Percentiles rank a stretch among this genome's conserved stretches.
phyloP scores from a whole-genome alignment of 1,140 invertebrate species.

The Aleiodes sp. region DNA sequence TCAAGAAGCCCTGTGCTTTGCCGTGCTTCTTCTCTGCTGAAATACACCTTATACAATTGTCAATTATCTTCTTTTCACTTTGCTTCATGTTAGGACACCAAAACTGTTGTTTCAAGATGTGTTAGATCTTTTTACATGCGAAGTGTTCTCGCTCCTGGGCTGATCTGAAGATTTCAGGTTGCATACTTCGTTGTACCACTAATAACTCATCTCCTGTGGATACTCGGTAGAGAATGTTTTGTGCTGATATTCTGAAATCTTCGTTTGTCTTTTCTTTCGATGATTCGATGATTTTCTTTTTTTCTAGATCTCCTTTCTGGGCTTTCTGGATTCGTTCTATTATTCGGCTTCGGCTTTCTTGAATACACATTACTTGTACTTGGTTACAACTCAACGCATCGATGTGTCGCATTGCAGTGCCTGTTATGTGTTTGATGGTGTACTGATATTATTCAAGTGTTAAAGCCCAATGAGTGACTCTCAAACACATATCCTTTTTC shows the following conservation, averaged over 20 bases:
- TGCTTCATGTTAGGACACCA: slow-evolving; percentile 47
- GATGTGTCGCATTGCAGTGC: slow-evolving; percentile 44
- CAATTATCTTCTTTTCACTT: slow-evolving; percentile 42
- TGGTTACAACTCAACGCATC: slow-evolving; percentile 51
- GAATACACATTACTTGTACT: neutral
- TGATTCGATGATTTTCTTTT: neutral
- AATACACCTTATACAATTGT: slow-evolving; percentile 56
- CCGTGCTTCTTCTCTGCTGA: slow-evolving; percentile 54
- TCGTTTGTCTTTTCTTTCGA: slow-evolving; percentile 2
- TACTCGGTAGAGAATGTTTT: slow-evolving; percentile 41
- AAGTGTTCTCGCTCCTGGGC: slow-evolving; percentile 25
- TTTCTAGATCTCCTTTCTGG: neutral
- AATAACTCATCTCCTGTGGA: slow-evolving; percentile 30
- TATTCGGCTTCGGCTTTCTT: neutral
- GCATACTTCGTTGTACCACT: slow-evolving; percentile 21
- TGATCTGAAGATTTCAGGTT: neutral
- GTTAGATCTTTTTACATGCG: slow-evolving; percentile 48
- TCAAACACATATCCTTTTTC: slow-evolving; percentile 45
- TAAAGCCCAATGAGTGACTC: slow-evolving; percentile 45
- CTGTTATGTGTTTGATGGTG: slow-evolving; percentile 41
- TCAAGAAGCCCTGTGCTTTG: slow-evolving; percentile 57
- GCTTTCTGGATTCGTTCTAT: neutral
- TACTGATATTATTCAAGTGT: slow-evolving; percentile 47
- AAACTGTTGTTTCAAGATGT: slow-evolving; percentile 53
- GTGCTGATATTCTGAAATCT: neutral